Evolutionary conservation across 2,113 vertebrate genomes (phyloP).

Genomic region (Muscicapa adusta): DNA sequence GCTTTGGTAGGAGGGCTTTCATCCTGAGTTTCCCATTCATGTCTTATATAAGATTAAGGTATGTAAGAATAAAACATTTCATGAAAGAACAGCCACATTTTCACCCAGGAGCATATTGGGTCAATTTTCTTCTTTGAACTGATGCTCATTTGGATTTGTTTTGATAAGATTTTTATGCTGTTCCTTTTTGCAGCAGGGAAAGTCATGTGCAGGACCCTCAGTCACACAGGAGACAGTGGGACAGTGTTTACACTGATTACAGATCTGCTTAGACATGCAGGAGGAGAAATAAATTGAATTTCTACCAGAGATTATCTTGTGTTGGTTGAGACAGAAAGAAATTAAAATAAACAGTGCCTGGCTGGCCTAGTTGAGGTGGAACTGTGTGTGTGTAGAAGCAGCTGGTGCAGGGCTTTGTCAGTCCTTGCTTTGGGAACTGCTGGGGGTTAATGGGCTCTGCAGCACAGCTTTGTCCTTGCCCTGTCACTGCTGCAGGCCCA

Average conservation of each 20-base stretch:
- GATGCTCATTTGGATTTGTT: background rate
- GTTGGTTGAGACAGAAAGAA: background rate
- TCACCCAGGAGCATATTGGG: background rate
- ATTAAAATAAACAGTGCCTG: background rate
- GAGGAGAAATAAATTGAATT: conserved; percentile 24
- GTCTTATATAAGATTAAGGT: background rate
- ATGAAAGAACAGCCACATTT: background rate
- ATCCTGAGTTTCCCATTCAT: background rate
- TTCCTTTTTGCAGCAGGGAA: background rate
- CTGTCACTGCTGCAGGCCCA: background rate
- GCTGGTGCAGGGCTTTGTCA: background rate
- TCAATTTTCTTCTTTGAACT: background rate
- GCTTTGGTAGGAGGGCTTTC: background rate
- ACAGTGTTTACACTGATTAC: conserved; percentile 14
- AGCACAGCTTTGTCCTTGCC: background rate
- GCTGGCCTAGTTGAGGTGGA: background rate
- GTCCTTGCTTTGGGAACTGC: background rate
- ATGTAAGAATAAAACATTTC: background rate
- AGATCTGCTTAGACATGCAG: background rate
- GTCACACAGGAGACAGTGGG: background rate
- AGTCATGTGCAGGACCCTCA: background rate
- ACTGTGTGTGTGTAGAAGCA: background rate
- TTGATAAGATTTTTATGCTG: background rate
- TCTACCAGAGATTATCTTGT: background rate
- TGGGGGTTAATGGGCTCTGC: background rate